Evolutionary conservation across 2,797 vertebrate genomes (phyloP).

Genomic region (Sparus aurata): DNA sequence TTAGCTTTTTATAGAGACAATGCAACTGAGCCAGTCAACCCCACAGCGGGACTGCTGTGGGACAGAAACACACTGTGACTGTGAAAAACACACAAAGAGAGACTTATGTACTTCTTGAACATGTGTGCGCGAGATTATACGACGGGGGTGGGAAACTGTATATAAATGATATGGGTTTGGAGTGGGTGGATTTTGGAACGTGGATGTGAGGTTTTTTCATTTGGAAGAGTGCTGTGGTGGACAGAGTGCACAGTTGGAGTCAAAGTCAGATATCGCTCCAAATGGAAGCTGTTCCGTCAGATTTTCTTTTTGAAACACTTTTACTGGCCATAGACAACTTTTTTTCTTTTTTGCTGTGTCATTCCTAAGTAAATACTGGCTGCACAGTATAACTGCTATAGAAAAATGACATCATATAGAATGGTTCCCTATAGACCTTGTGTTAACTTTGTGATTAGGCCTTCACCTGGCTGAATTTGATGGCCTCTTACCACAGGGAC

Average conservation of each 20-base stretch:
- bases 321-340: too few relatives aligned
- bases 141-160: neutral
- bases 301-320: too few relatives aligned
- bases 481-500: too few relatives aligned
- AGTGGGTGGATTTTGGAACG: constrained; percentile 6
- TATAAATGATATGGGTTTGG: neutral
- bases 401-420: too few relatives aligned
- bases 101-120: neutral
- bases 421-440: too few relatives aligned
- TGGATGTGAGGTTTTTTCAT: neutral
- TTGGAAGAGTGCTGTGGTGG: neutral
- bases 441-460: too few relatives aligned
- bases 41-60: constrained; percentile 5
- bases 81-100: neutral
- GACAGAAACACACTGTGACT: constrained; percentile 25
- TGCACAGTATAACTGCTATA: too few relatives aligned
- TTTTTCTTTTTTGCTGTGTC: too few relatives aligned
- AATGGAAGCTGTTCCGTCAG: too few relatives aligned
- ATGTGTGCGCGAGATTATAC: neutral
- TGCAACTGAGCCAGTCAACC: constrained; percentile 16
- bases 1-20: constrained; percentile 60
- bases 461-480: too few relatives aligned
- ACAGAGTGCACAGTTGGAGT: neutral
- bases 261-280: too few relatives aligned
- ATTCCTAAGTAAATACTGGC: too few relatives aligned